Evolutionary conservation across 2,888 invertebrate species (phyloP).

Genomic region (Isotomurus palustris): DNA sequence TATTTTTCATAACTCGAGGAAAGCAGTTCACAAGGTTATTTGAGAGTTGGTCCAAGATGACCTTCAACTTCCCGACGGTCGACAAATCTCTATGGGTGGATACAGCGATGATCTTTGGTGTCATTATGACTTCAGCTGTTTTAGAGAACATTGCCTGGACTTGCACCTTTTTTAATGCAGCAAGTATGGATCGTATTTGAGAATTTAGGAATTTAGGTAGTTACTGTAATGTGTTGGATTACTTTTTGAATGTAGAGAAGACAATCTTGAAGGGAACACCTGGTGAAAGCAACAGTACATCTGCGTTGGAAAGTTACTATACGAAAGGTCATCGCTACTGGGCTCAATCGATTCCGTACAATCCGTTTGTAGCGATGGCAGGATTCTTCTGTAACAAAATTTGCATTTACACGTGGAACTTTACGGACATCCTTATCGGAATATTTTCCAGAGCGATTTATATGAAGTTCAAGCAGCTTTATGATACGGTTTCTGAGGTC

Average conservation of each 20-base stretch:
- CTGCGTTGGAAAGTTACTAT: conserved; percentile 23
- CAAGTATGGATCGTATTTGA: too few relatives aligned
- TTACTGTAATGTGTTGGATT: neutral
- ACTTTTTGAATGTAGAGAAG: neutral
- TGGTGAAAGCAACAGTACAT: too few relatives aligned
- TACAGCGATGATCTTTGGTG: conserved; percentile 20
- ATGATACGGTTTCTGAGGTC: neutral
- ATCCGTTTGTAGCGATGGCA: conserved; percentile 14
- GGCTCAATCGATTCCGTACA: conserved; percentile 13
- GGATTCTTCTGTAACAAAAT: conserved; percentile 31
- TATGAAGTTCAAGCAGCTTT: conserved; percentile 27
- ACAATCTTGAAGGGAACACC: too few relatives aligned
- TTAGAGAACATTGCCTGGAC: too few relatives aligned
- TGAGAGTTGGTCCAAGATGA: conserved; percentile 27
- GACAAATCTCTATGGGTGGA: conserved; percentile 26
- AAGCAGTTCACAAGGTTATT: neutral
- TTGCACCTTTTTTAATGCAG: too few relatives aligned
- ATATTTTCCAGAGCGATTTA: conserved; percentile 30
- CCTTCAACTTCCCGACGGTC: conserved; percentile 18
- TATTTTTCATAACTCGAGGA: neutral
- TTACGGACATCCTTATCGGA: conserved; percentile 28
- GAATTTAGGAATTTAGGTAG: too few relatives aligned
- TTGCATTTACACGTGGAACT: conserved; percentile 24
- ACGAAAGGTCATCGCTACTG: conserved; percentile 16
- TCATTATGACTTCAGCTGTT: conserved; percentile 27